A percentile compares a stretch with the other conserved stretches of the same genome.
These are phyloP conservation scores for Scytalopus superciliaris DNA, from an alignment of 2,113 vertebrate species.

Conservation along the genomic window DNA sequence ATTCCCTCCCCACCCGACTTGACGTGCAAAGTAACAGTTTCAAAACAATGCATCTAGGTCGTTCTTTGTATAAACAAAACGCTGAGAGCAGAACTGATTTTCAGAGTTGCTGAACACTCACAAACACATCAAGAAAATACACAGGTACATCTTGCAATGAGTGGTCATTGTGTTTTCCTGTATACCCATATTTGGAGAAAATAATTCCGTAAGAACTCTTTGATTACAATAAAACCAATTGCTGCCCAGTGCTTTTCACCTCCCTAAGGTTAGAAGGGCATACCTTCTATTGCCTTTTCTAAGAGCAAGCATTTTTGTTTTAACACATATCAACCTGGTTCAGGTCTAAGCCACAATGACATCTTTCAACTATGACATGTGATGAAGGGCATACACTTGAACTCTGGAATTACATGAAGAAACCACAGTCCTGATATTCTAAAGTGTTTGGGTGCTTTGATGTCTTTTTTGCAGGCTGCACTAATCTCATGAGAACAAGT, in stretches of 20 bases:
- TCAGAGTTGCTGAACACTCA: neutral
- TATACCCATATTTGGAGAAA: neutral
- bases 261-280: neutral
- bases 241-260: neutral
- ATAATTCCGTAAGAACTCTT: neutral
- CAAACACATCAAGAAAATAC: neutral
- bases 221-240: neutral
- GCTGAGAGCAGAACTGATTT: neutral
- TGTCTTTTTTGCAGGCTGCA: neutral
- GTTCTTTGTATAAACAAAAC: neutral
- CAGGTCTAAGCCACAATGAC: neutral
- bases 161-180: neutral
- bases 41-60: neutral
- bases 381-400: neutral
- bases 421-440: neutral
- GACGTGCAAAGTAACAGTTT: neutral
- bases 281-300: neutral
- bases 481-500: neutral
- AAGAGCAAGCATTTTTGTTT: neutral
- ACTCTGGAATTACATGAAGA: neutral
- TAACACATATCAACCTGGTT: neutral
- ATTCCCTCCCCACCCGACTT: neutral
- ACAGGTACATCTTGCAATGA: neutral
- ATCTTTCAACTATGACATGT: neutral
- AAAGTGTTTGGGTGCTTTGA: neutral